phyloP scores from a whole-genome alignment of 2,113 vertebrate genomes.

The Malaclemys terrapin region DNA sequence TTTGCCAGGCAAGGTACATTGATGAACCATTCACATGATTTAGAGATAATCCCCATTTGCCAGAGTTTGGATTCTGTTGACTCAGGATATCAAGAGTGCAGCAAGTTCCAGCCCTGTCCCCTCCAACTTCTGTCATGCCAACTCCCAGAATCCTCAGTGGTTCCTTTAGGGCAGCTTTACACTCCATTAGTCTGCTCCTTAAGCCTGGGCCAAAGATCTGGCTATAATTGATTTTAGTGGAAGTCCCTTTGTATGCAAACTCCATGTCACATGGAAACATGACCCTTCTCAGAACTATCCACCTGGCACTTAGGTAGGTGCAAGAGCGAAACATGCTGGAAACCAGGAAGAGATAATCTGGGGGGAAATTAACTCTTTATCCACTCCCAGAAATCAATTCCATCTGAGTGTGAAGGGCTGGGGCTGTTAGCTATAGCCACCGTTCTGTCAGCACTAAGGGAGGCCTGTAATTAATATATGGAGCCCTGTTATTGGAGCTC shows the following conservation, averaged over 20 bases:
- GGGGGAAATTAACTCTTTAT: slow-evolving; percentile 65
- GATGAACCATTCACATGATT: not conserved
- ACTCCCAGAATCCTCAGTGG: not conserved
- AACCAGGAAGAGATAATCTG: slow-evolving; percentile 35
- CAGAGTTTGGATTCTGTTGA: not conserved
- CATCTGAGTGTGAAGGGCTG: slow-evolving; percentile 61
- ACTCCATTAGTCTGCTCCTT: not conserved
- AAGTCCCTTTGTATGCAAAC: not conserved
- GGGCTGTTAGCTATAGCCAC: slow-evolving; percentile 39
- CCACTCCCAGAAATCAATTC: slow-evolving; percentile 69
- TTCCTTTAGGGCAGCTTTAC: not conserved
- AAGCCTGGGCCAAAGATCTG: not conserved
- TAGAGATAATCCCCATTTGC: not conserved
- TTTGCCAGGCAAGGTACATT: not conserved
- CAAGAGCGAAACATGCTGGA: slow-evolving; percentile 21
- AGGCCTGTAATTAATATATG: slow-evolving; percentile 68
- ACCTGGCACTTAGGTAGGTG: rapidly evolving
- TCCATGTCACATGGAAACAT: not conserved
- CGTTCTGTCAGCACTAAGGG: slow-evolving; percentile 46
- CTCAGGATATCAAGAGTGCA: not conserved
- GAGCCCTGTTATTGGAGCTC: slow-evolving; percentile 67
- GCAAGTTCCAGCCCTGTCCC: not conserved
- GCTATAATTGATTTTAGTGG: not conserved
- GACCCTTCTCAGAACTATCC: not conserved
- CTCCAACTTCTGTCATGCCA: not conserved